Percentiles rank a stretch among this genome's conserved stretches.
These are phyloP conservation scores for Chromis chromis DNA, from an alignment of 2,797 vertebrate genomes.

Conservation along the genomic window DNA sequence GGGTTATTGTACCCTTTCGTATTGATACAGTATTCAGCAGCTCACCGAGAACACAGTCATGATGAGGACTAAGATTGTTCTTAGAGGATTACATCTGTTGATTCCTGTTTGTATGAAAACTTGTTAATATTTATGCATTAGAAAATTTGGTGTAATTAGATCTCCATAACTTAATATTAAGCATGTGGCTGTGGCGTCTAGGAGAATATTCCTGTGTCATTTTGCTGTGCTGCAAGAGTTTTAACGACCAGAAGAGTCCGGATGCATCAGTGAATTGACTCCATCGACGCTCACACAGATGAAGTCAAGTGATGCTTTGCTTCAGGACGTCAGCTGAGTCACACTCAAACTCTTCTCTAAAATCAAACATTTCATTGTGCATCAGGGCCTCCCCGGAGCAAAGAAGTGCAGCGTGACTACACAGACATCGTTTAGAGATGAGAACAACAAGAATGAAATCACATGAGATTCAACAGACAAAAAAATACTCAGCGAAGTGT, in stretches of 20 bases:
- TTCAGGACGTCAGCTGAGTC: constrained; percentile 18
- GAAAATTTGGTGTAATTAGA: neutral
- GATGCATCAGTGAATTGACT: constrained; percentile 1
- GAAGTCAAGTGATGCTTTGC: constrained; percentile 72
- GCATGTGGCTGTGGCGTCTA: neutral
- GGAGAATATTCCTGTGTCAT: neutral
- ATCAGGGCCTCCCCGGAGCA: constrained; percentile 31
- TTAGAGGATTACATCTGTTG: no score
- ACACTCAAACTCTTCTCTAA: constrained; percentile 50
- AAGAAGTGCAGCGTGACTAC: constrained; percentile 48
- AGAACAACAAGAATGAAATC: constrained; percentile 33
- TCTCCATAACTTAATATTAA: neutral
- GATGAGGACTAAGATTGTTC: no score
- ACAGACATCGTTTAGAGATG: constrained; percentile 43
- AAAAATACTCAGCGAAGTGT: constrained; percentile 16
- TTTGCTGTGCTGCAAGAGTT: neutral
- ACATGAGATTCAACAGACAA: constrained; percentile 47
- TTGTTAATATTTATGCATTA: neutral
- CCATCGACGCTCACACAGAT: constrained; percentile 2
- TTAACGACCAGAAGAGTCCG: constrained; percentile 2
- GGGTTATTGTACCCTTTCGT: neutral
- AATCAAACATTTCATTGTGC: constrained; percentile 26
- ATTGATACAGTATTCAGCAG: neutral
- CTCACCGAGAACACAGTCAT: no score
- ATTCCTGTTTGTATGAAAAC: neutral